These are phyloP conservation scores for Agelastica alni DNA, from an alignment of 2,888 invertebrate genomes.

Conservation along the genomic window DNA sequence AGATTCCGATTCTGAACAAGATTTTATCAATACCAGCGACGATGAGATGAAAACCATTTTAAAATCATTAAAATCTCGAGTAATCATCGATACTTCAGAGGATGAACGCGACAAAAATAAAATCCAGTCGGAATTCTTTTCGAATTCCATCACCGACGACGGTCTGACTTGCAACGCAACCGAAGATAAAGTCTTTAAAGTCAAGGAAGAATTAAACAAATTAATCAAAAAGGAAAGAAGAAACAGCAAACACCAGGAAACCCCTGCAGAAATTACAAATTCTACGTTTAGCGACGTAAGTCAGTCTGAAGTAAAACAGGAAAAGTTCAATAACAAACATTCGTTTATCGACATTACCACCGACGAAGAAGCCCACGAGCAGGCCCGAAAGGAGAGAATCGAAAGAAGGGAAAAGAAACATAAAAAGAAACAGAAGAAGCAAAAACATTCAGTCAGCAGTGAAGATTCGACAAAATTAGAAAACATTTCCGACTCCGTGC, in stretches of 20 bases:
- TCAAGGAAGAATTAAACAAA: slow-evolving; percentile 49
- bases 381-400: slow-evolving; percentile 47
- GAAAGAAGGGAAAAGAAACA: slow-evolving; percentile 73
- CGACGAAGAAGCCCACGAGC: slow-evolving; percentile 47
- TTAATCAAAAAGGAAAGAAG: slow-evolving; percentile 52
- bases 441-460: slow-evolving; percentile 66
- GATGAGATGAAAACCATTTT: slow-evolving; percentile 58
- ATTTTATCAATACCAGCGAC: slow-evolving; percentile 53
- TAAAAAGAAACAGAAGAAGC: slow-evolving; percentile 82
- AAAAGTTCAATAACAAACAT: slow-evolving; percentile 43
- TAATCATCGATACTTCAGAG: slow-evolving; percentile 79
- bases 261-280: slow-evolving; percentile 36
- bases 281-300: slow-evolving; percentile 10
- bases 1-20: slow-evolving; percentile 61
- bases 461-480: slow-evolving; percentile 62
- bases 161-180: slow-evolving; percentile 57
- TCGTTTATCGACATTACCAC: slow-evolving; percentile 48
- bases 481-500: slow-evolving; percentile 38
- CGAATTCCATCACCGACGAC: slow-evolving; percentile 51
- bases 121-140: slow-evolving; percentile 63
- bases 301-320: slow-evolving; percentile 44
- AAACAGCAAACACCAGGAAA: slow-evolving; percentile 48
- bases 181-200: slow-evolving; percentile 45
- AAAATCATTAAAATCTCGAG: slow-evolving; percentile 72
- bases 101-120: slow-evolving; percentile 65